A percentile compares a stretch with the other conserved stretches of the same genome.
Conservation (phyloP, 2,888 invertebrate genomes). For the Hirtodrosophila cameraria region DNA sequence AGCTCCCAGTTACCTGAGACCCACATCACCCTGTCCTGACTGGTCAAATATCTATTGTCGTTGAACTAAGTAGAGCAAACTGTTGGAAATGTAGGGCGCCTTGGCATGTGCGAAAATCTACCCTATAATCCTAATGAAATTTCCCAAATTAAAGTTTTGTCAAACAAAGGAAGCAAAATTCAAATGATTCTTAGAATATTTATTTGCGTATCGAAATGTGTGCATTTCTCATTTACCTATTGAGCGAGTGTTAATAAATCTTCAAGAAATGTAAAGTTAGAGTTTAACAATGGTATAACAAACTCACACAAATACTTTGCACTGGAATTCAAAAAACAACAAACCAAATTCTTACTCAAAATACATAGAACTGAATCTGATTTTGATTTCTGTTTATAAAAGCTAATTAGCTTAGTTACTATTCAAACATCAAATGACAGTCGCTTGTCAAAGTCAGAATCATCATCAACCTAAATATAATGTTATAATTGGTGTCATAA, state of each 20-base stretch:
- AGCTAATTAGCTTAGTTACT: constrained; percentile 29
- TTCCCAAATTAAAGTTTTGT: constrained; percentile 47
- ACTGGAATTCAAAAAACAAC: not conserved
- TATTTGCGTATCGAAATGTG: constrained; percentile 74
- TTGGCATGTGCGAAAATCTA: constrained; percentile 72
- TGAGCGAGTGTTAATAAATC: constrained; percentile 58
- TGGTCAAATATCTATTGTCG: constrained; percentile 45
- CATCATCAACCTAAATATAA: constrained; percentile 16
- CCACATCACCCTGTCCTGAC: constrained; percentile 36
- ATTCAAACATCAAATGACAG: not conserved
- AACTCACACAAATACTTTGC: not conserved
- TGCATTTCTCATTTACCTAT: constrained; percentile 41
- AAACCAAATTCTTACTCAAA: no score
- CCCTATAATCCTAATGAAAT: constrained; percentile 64
- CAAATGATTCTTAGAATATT: constrained; percentile 50
- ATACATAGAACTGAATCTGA: not conserved
- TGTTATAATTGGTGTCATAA: constrained; percentile 72
- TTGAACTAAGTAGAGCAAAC: constrained; percentile 48
- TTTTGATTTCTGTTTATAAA: not conserved
- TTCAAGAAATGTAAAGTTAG: constrained; percentile 6
- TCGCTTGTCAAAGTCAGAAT: constrained; percentile 29
- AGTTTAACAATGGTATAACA: constrained; percentile 19
- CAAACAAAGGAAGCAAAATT: constrained; percentile 49
- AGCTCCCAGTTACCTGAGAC: constrained; percentile 31
- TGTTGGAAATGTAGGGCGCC: constrained; percentile 30